Percentiles rank a stretch among this genome's conserved stretches.
These are phyloP conservation scores for Antigone vipio DNA, from an alignment of 2,113 vertebrate species.

Conservation along the genomic window DNA sequence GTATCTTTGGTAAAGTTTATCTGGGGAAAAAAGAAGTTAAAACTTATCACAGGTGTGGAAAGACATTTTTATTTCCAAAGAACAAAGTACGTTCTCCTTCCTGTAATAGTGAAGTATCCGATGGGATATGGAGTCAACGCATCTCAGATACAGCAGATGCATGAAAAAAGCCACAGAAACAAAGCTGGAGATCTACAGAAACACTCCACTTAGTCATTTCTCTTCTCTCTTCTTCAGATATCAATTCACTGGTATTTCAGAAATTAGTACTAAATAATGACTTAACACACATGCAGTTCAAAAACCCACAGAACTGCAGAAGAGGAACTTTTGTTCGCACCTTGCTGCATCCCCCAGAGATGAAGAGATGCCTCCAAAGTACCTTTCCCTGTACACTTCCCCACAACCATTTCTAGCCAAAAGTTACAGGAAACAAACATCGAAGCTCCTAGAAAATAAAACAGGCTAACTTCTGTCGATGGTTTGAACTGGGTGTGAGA, in stretches of 20 bases:
- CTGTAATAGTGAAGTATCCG: not conserved
- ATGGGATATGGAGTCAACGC: not conserved
- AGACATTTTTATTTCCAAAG: not conserved
- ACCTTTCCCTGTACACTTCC: not conserved
- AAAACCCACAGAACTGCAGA: not conserved
- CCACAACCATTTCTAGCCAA: not conserved
- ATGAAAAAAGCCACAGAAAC: not conserved
- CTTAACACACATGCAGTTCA: not conserved
- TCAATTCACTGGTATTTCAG: not conserved
- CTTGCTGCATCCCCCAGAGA: not conserved
- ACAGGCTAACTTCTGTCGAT: not conserved
- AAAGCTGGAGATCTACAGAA: not conserved
- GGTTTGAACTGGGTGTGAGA: not conserved
- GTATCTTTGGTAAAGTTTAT: not conserved
- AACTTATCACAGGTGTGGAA: not conserved
- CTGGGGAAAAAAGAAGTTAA: not conserved
- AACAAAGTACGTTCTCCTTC: not conserved
- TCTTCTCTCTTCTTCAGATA: not conserved
- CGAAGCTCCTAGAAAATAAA: not conserved
- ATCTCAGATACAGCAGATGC: not conserved
- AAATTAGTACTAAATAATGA: not conserved
- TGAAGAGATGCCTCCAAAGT: not conserved
- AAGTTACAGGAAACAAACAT: not conserved
- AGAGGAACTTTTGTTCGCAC: not conserved
- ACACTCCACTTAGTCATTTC: not conserved